These are phyloP conservation scores for Ctenicera cuprea DNA, from an alignment of 2,888 invertebrate genomes.

Conservation along the genomic window DNA sequence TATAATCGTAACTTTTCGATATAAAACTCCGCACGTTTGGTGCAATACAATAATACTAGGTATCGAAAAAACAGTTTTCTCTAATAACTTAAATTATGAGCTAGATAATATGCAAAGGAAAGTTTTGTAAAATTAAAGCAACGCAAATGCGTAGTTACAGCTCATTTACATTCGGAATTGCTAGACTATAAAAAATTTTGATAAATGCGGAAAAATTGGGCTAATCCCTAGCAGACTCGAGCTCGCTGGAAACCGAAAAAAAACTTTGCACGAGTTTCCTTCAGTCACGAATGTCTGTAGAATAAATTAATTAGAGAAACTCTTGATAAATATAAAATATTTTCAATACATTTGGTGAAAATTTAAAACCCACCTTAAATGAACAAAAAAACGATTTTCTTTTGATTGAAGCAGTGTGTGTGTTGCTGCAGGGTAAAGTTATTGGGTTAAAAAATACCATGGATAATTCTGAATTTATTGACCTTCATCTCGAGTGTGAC, in stretches of 20 bases:
- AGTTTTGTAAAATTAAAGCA: not conserved
- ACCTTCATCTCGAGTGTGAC: too few relatives aligned
- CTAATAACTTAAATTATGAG: not conserved
- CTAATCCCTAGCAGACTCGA: not conserved
- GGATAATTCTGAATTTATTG: too few relatives aligned
- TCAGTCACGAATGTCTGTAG: constrained; percentile 9
- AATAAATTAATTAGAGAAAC: constrained; percentile 14
- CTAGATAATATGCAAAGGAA: not conserved
- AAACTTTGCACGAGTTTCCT: constrained; percentile 9
- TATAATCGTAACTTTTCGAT: constrained; percentile 1
- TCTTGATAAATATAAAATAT: not conserved
- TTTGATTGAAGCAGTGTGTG: too few relatives aligned
- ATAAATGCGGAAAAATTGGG: not conserved
- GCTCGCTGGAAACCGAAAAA: not conserved
- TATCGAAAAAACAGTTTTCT: not conserved
- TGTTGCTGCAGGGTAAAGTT: too few relatives aligned
- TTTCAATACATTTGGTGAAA: not conserved
- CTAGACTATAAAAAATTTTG: constrained; percentile 5
- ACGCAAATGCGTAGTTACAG: not conserved
- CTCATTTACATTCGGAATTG: constrained; percentile 10
- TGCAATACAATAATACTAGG: not conserved
- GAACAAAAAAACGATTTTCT: too few relatives aligned
- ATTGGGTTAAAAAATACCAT: too few relatives aligned
- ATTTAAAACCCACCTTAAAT: not conserved
- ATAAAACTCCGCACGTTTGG: not conserved